These are phyloP conservation scores for Neodiprion fabricii DNA, from an alignment of 1,140 invertebrate species.

Conservation along the genomic window DNA sequence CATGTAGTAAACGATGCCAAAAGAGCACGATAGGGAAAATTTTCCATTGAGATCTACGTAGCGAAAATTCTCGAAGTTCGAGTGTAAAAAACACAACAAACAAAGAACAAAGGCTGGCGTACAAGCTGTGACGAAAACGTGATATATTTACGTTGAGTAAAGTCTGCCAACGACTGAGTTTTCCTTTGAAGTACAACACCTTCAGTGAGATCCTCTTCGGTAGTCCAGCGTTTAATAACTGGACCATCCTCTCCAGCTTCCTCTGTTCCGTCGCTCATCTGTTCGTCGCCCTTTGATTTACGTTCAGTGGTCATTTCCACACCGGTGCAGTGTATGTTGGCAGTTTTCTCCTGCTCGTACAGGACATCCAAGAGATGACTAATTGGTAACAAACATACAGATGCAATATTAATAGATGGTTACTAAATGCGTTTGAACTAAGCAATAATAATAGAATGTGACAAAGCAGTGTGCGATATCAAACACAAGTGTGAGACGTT, in stretches of 20 bases:
- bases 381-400: conserved; percentile 21
- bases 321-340: conserved; percentile 24
- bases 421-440: too few species aligned
- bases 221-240: conserved; percentile 55
- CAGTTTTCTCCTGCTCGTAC: conserved; percentile 73
- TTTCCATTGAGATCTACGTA: too few species aligned
- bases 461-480: not conserved
- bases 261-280: conserved; percentile 30
- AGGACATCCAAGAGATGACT: conserved; percentile 71
- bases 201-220: conserved; percentile 58
- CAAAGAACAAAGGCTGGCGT: too few species aligned
- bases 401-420: conserved; percentile 14
- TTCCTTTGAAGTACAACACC: conserved; percentile 48
- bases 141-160: conserved; percentile 46
- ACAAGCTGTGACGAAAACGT: not conserved
- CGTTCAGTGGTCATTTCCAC: conserved; percentile 30
- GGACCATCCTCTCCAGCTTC: conserved; percentile 26
- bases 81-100: too few species aligned
- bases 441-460: not conserved
- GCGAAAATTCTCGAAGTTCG: too few species aligned
- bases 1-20: too few species aligned
- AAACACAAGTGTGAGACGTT: not conserved
- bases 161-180: conserved; percentile 56
- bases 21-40: too few species aligned
- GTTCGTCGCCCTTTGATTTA: conserved; percentile 43